These are phyloP conservation scores for Polymixis lichenea DNA, from an alignment of 2,888 invertebrate species.

Conservation along the genomic window DNA sequence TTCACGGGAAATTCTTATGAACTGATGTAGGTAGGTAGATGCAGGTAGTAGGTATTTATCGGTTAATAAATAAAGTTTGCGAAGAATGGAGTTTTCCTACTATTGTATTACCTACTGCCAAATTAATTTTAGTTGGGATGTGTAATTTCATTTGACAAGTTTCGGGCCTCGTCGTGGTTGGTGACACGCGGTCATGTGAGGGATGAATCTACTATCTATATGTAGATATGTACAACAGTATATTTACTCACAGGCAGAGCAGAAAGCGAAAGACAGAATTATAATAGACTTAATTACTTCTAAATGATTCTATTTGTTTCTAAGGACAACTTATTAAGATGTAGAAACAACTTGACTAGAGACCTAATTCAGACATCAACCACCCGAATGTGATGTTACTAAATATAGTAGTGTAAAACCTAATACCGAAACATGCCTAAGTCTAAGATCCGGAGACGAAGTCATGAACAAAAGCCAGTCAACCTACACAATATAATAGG, in stretches of 20 bases:
- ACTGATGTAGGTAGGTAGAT: slow-evolving; percentile 23
- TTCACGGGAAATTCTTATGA: slow-evolving; percentile 55
- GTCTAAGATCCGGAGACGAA: not conserved
- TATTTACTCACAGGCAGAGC: not conserved
- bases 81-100: slow-evolving; percentile 38
- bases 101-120: slow-evolving; percentile 44
- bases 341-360: not conserved
- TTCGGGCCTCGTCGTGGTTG: slow-evolving; percentile 24
- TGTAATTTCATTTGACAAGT: slow-evolving; percentile 58
- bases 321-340: not conserved
- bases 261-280: not conserved
- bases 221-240: not conserved
- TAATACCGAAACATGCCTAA: not conserved
- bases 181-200: slow-evolving; percentile 36
- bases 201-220: slow-evolving; percentile 13
- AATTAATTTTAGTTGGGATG: slow-evolving; percentile 51
- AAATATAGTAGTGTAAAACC: not conserved
- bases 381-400: not conserved
- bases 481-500: slow-evolving; percentile 13
- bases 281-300: not conserved
- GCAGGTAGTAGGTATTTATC: slow-evolving; percentile 49
- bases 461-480: not conserved
- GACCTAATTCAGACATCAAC: not conserved
- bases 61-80: slow-evolving; percentile 55
- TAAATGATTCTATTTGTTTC: not conserved